These are phyloP conservation scores for Peromyscus polionotus DNA, from an alignment of 2,113 vertebrate species.

Conservation along the genomic window DNA sequence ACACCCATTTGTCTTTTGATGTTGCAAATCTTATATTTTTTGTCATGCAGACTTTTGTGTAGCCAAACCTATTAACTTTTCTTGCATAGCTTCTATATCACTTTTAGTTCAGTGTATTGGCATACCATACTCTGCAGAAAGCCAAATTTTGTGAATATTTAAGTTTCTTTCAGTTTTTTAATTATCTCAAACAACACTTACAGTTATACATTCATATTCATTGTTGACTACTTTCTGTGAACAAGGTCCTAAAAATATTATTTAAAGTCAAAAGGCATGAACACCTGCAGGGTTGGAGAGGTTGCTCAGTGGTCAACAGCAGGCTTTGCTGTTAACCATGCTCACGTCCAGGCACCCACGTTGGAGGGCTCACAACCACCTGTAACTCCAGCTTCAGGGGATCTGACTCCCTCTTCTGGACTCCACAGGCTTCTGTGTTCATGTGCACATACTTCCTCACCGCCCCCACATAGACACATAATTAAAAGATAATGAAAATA, in stretches of 20 bases:
- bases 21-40: neutral
- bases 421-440: neutral
- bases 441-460: no score
- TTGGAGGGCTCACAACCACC: no score
- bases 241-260: conserved; percentile 15
- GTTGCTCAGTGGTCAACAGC: neutral
- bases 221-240: conserved; percentile 11
- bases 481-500: neutral
- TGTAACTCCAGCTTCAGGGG: neutral
- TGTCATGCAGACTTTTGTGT: neutral
- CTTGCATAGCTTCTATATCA: neutral
- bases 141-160: conserved; percentile 25
- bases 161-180: conserved; percentile 39
- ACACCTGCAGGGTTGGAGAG: neutral
- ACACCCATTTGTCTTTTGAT: conserved; percentile 31
- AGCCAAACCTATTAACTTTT: conserved; percentile 33
- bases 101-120: neutral
- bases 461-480: no score
- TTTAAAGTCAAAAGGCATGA: conserved; percentile 20
- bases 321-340: no score
- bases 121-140: neutral
- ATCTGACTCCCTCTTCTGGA: neutral
- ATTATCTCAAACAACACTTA: conserved; percentile 17
- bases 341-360: neutral
- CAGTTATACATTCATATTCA: neutral